Percentiles rank a stretch among this genome's conserved stretches.
Evolutionary conservation across 2,797 vertebrate genomes (phyloP).

Genomic region (Spondyliosoma cantharus): DNA sequence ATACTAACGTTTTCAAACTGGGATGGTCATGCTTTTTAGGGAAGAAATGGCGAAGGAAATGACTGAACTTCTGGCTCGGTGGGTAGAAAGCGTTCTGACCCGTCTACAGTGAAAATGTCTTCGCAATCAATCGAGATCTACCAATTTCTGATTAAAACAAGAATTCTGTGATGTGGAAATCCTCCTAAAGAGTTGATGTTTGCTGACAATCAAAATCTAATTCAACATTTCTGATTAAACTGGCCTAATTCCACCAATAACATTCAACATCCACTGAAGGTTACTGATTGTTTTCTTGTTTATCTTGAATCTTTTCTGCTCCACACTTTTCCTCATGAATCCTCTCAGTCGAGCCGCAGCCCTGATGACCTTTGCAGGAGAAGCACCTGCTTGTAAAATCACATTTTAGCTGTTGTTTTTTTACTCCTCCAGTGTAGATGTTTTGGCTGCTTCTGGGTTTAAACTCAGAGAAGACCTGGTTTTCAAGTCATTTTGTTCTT

Average conservation of each 20-base stretch:
- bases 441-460: neutral
- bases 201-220: neutral
- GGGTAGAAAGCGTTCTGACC: conserved; percentile 77
- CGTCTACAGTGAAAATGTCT: neutral
- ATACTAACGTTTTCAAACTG: conserved; percentile 44
- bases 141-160: neutral
- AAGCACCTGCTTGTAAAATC: neutral
- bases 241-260: conserved; percentile 20
- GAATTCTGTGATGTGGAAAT: neutral
- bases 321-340: neutral
- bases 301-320: neutral
- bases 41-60: conserved; percentile 98
- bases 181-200: neutral
- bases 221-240: neutral
- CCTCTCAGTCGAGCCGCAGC: neutral
- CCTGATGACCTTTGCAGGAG: neutral
- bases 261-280: neutral
- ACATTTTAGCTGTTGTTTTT: neutral
- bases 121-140: neutral
- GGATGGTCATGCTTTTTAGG: conserved; percentile 87
- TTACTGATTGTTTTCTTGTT: neutral
- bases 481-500: neutral
- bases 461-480: neutral
- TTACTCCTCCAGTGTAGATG: neutral
- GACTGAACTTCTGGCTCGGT: conserved; percentile 93